A percentile compares a stretch with the other conserved stretches of the same genome.
Conservation (phyloP, 1,140 invertebrate genomes). For the Carposina sasakii region DNA sequence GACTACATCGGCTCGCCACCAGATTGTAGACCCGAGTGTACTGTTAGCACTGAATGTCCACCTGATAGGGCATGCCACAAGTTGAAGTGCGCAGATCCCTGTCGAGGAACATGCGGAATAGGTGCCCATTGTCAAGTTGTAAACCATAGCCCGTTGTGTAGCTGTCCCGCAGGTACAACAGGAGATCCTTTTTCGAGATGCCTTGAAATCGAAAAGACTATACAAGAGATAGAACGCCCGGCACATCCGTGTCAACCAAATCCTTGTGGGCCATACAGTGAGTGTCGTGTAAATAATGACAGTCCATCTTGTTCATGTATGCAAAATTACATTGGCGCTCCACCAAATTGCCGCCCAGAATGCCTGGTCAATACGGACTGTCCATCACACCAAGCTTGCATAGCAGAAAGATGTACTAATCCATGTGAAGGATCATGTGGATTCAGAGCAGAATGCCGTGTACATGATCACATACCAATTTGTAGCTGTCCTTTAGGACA, state of each 20-base stretch:
- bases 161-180: constrained; percentile 78
- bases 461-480: constrained; percentile 83
- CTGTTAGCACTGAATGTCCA: constrained; percentile 82
- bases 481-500: constrained; percentile 81
- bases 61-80: constrained; percentile 80
- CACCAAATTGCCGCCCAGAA: constrained; percentile 85
- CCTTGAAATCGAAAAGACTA: constrained; percentile 69
- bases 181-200: constrained; percentile 79
- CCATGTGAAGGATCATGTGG: constrained; percentile 88
- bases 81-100: constrained; percentile 82
- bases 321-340: constrained; percentile 82
- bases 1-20: constrained; percentile 78
- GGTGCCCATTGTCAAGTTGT: constrained; percentile 81
- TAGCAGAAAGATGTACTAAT: constrained; percentile 84
- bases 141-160: constrained; percentile 84
- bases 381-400: constrained; percentile 82
- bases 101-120: constrained; percentile 79
- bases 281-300: constrained; percentile 74
- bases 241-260: constrained; percentile 79
- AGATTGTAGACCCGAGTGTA: constrained; percentile 82
- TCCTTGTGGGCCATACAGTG: constrained; percentile 84
- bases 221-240: constrained; percentile 32
- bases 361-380: constrained; percentile 87
- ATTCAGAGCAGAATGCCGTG: constrained; percentile 81
- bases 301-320: constrained; percentile 82